A percentile compares a stretch with the other conserved stretches of the same genome.
Conservation (phyloP, 2,888 invertebrate genomes). For the Glyphotaelius pellucidus region DNA sequence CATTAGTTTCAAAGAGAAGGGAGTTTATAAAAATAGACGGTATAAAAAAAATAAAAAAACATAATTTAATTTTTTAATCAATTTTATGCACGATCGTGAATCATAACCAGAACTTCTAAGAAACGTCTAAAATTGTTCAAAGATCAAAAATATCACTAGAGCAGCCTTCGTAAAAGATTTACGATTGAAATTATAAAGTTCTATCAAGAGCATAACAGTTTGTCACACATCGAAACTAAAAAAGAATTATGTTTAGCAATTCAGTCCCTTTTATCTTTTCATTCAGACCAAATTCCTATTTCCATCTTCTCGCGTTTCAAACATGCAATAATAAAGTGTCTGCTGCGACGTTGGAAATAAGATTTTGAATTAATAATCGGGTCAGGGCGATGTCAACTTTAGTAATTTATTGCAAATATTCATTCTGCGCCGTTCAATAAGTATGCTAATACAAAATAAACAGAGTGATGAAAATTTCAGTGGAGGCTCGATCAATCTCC, state of each 20-base stretch:
- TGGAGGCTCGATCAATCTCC: background rate
- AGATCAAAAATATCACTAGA: background rate
- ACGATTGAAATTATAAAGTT: background rate
- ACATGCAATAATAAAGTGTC: background rate
- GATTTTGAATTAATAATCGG: slow-evolving; percentile 43
- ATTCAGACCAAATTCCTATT: slow-evolving; percentile 11
- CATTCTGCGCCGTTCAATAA: slow-evolving; percentile 22
- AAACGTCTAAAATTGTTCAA: background rate
- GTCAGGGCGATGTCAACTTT: slow-evolving; percentile 40
- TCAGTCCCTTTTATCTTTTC: slow-evolving; percentile 25
- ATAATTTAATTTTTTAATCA: background rate
- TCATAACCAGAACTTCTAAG: background rate
- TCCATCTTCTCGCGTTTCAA: slow-evolving; percentile 19
- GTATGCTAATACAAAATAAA: background rate
- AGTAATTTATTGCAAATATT: slow-evolving; percentile 37
- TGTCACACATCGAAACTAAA: background rate
- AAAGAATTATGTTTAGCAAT: background rate
- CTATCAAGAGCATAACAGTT: background rate
- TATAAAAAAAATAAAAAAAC: background rate
- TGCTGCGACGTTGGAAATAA: slow-evolving; percentile 31
- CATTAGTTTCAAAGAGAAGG: background rate
- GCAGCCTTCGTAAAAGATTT: background rate
- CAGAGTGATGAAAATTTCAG: background rate
- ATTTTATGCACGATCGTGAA: background rate
- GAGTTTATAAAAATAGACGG: background rate